Conservation (phyloP, 2,888 invertebrate genomes). For the Gastrophysa polygoni region DNA sequence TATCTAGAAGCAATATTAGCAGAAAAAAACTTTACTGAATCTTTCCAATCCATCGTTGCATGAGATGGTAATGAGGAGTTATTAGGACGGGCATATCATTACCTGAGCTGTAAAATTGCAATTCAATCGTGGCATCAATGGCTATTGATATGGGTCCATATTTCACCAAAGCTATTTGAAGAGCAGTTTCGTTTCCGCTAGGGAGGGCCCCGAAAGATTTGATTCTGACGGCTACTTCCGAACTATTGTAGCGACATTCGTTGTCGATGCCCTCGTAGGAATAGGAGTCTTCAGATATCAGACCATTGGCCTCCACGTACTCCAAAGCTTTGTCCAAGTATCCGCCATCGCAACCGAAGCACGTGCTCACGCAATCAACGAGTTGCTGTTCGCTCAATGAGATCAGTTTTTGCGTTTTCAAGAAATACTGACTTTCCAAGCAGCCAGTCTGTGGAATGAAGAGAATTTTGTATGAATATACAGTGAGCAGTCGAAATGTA, state of each 20-base stretch:
- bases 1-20: background rate
- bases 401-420: conserved; percentile 58
- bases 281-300: conserved; percentile 61
- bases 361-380: conserved; percentile 61
- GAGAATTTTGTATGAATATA: background rate
- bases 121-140: background rate
- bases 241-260: conserved; percentile 17
- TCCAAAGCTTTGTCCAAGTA: conserved; percentile 59
- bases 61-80: too few relatives aligned
- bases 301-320: conserved; percentile 60
- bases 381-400: conserved; percentile 63
- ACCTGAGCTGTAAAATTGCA: conserved; percentile 5
- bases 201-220: background rate
- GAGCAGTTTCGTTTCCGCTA: background rate
- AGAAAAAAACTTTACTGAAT: too few relatives aligned
- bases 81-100: too few relatives aligned
- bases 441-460: conserved; percentile 61
- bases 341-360: conserved; percentile 62
- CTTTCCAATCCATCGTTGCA: too few relatives aligned
- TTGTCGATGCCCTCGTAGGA: conserved; percentile 54
- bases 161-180: background rate
- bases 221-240: background rate
- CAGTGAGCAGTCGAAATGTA: background rate
- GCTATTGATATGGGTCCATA: conserved; percentile 14
- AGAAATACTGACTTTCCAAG: conserved; percentile 61